Base-by-base conservation (phyloP, 2,797 vertebrate genomes). In the Phoxinus dragarum region DNA sequence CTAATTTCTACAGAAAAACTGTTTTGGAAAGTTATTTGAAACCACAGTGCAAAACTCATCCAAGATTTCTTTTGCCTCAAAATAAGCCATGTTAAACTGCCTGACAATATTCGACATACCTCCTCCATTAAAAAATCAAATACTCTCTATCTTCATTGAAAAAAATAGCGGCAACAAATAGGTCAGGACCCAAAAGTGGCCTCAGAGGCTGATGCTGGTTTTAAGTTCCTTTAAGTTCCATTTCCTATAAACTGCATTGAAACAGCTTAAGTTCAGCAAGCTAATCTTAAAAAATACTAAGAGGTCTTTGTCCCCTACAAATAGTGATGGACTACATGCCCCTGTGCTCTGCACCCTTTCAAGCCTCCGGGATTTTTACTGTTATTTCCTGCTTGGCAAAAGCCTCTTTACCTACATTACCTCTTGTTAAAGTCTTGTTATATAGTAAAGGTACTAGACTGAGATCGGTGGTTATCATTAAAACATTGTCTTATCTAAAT, bases 311-410 rank as follows among this genome's bases (percentile, higher is more conserved):
- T 94, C 87, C 88, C 90, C 59, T 90, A 92, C 85, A 88, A 90
- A 92, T 84, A 84, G 91, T 92, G 91, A 93, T 92, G 90, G 93
- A 94, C 91, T 92, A 90, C 92, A 93, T 90, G 42, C 90, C 92
- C 91, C 93, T 92, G 90, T 92, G 90, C 73, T 75, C 78, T 52
- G 66, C 64, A 79, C 64, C 31, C 44, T 78, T 74, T 67, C 68
- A 75, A n/a, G 67, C 69, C 56, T 34, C 61, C 40, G 92, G 91
- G 93, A 88, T 83, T 93, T 90, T 92, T 92, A 86, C 92, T 94
- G 93, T 94, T 91, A 95, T 96, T 95, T 95, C 94, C 94, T 94
- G 93, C 91, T 82, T 90, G 90, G 92, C 90, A 91, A 89, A 93
- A 90, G 88, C 91, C 86, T 84, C 91, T 93, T 91, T 91, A 90